Conservation (phyloP, 92 coral and sea anemone genomes). For the Palythoa grandis region DNA sequence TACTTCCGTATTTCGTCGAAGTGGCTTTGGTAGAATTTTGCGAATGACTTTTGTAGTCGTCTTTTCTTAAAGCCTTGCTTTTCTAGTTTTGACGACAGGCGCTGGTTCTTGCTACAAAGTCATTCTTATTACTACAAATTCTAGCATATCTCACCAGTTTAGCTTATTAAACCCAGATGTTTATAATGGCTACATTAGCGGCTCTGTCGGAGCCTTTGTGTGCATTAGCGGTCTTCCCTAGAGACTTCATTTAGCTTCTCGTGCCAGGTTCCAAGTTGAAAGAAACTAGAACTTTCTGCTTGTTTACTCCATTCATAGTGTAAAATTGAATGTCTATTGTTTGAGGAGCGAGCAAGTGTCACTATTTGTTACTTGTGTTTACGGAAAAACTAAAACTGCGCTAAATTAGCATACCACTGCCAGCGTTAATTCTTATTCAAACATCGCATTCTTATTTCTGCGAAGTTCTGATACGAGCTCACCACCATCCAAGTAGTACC, state of each 20-base stretch:
- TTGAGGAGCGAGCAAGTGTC: conserved; percentile 46
- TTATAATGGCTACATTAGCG: neutral
- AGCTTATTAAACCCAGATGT: neutral
- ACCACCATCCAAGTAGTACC: neutral
- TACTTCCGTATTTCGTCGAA: too few species aligned
- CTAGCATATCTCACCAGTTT: too few species aligned
- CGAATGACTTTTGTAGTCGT: too few species aligned
- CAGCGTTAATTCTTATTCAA: conserved; percentile 13
- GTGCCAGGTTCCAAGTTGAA: conserved; percentile 13
- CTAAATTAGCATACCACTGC: conserved; percentile 62
- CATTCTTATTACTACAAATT: too few species aligned
- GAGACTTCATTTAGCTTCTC: neutral
- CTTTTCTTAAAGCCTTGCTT: too few species aligned
- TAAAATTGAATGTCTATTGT: conserved; percentile 38
- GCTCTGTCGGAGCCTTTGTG: conserved; percentile 5
- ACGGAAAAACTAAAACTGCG: conserved; percentile 39
- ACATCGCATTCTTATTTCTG: conserved; percentile 14
- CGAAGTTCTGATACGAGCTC: neutral
- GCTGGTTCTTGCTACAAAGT: too few species aligned
- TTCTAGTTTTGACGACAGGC: too few species aligned
- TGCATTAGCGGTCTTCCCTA: neutral
- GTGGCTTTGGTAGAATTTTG: too few species aligned
- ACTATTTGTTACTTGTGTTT: conserved; percentile 56
- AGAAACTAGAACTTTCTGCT: conserved; percentile 21
- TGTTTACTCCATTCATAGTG: conserved; percentile 41